Base-by-base conservation (phyloP, 2,797 vertebrate species). In the Otus scops region DNA sequence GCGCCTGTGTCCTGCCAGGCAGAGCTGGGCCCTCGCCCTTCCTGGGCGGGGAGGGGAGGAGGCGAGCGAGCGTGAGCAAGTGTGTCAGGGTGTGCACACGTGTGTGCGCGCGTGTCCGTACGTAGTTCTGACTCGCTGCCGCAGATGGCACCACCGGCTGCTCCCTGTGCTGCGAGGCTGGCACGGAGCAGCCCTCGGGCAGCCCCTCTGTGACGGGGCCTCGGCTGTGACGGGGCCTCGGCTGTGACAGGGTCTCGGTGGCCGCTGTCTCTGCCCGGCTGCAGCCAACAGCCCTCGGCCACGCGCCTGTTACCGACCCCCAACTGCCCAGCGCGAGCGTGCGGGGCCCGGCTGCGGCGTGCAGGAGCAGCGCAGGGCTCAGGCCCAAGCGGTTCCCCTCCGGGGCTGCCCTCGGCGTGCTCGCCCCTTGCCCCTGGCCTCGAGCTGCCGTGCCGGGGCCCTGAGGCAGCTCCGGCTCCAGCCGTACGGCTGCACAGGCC, bases 361-460 rank as follows among this genome's bases (percentile, higher is more conserved):
- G 43, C 1, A 0, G 39, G 78, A 34, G 3, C 70, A 2, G 27
- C 1, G 12, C 32, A 2, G 34, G 56, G 64, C 38, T 67, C 51
- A 20, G 45, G 53, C 45, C 27, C 10, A 0, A 81, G 39, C 4
- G 12, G 19, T 14, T 11, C 16, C 15, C 10, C 24, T n/a, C 39
- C 3, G 23, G 13, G 34, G 20, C 9, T 9, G 6, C 28, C 47
- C 41, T 69, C 67, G 9, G 43, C 5, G 1, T 36, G 63, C 26
- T 34, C 41, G 53, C 6, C 13, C 28, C 0, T 0, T 34, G 61
- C 41, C 47, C 43, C 60, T 19, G 39, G 15, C n/a, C n/a, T 45
- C 0, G 0, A 27, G 38, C 39, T 2, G 0, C 36, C 1, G 0
- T 36, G n/a, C 24, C 24, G 15, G 73, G 32, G 30, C 2, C 56